phyloP scores from a whole-genome alignment of 2,113 vertebrate genomes.

The Sialia sialis region DNA sequence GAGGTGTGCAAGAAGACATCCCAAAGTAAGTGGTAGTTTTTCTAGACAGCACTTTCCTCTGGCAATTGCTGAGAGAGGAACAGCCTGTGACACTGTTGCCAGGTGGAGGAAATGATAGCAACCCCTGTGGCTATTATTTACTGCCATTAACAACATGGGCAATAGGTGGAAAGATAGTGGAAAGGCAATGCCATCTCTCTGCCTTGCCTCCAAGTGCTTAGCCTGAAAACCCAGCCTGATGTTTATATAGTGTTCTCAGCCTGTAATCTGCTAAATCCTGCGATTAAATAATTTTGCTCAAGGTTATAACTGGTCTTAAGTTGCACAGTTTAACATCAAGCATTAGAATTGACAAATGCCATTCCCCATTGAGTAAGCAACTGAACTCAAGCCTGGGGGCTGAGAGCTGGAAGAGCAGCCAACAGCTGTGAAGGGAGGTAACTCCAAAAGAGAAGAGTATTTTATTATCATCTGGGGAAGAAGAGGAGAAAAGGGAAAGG shows the following conservation, averaged over 20 bases:
- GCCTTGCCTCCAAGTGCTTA: neutral
- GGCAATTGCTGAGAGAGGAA: neutral
- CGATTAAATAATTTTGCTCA: conserved; percentile 30
- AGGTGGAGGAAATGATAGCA: neutral
- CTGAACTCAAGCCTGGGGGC: neutral
- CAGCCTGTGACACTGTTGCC: neutral
- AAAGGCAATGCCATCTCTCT: neutral
- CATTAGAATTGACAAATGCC: neutral
- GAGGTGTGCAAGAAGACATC: neutral
- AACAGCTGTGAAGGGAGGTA: neutral
- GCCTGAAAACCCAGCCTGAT: conserved; percentile 24
- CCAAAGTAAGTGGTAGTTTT: neutral
- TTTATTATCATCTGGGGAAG: neutral
- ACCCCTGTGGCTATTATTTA: conserved; percentile 1
- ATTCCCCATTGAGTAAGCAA: neutral
- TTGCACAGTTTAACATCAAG: neutral
- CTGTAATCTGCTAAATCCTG: conserved; percentile 38
- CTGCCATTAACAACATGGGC: neutral
- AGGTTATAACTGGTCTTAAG: conserved; percentile 40
- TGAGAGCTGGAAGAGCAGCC: neutral
- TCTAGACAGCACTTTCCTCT: neutral
- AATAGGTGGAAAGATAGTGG: neutral
- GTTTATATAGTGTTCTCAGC: conserved; percentile 8
- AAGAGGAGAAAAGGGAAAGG: neutral
- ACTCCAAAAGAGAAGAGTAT: neutral